Evolutionary conservation across 2,113 vertebrate species (phyloP), one percentile per base, ranked within the genome.

Genomic region (Brachyhypopomus occidentalis): DNA sequence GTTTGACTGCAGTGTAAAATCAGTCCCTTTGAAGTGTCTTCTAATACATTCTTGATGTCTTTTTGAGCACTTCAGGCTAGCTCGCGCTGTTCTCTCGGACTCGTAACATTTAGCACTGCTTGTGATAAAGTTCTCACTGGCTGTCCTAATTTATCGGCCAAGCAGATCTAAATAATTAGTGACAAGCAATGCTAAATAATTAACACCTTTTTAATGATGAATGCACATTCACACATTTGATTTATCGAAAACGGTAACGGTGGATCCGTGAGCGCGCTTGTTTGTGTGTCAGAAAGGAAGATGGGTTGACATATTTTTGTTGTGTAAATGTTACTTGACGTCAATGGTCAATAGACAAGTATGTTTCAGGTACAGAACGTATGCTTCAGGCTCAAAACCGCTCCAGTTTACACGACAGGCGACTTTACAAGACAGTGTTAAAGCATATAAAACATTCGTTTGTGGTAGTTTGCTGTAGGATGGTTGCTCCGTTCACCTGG

Each of bases 171-270:
- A 81, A 69, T 81, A 75, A 75, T 75, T 75, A 75, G 63, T 60
- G 72, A 5, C 55, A 59, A 48, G 23, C 36, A 60, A 38, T 5
- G 17, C 17, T 81, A 64, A 81, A 81, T 81, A 81, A 81, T 81
- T 81, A 3, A 81, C 19, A 75, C 11, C 79, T 60, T 69, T 69
- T 81, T 22, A 81, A 81, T 70, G 36, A 75, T 75, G 63, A 30
- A 75, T 81, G 63, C 72, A 41, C 22, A 67, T 30, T 81, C 63
- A 81, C 63, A 69, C 72, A 69, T 81, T 67, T 23, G 19, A 81
- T 81, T 75, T 75, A 59, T 20, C 16, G 16, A 52, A 23, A 52
- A 34, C 67, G 63, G 72, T 23, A 55, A 41, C 22, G 27, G 56
- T 60, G 59, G 36, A 79, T 12, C 5, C 20, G 34, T 55, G 41